Conservation (phyloP, 2,797 vertebrate genomes). For the Notolepis coatsorum region DNA sequence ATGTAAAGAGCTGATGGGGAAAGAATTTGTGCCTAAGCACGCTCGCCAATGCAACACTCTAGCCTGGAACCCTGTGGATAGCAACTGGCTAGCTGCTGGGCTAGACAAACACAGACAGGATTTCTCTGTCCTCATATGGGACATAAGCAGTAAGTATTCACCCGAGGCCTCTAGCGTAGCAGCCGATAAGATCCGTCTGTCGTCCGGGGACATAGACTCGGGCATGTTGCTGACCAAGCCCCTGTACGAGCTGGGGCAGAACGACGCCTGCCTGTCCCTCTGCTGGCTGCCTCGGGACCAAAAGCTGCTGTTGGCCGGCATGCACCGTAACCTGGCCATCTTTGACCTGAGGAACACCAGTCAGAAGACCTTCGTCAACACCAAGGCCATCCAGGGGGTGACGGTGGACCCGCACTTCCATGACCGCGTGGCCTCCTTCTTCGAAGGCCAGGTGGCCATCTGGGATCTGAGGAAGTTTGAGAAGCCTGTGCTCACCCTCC, state of each 20-base stretch:
- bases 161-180: conserved; percentile 86
- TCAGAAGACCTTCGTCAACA: conserved; percentile 98
- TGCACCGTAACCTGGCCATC: conserved; percentile 97
- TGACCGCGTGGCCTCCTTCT: conserved; percentile 96
- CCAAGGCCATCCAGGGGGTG: conserved; percentile 98
- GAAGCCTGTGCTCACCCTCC: conserved; percentile 95
- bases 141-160: conserved; percentile 94
- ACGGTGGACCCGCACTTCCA: conserved; percentile 96
- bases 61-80: conserved; percentile 96
- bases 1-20: conserved; percentile 93
- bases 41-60: conserved; percentile 97
- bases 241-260: conserved; percentile 95
- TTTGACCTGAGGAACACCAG: conserved; percentile 97
- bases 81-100: conserved; percentile 94
- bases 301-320: conserved; percentile 95
- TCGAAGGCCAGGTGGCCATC: conserved; percentile 98
- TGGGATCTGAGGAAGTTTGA: conserved; percentile 99
- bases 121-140: conserved; percentile 98
- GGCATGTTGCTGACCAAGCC: conserved; percentile 94
- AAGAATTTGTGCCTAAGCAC: conserved; percentile 98
- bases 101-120: conserved; percentile 97
- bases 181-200: conserved; percentile 91
- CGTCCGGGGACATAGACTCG: conserved; percentile 88
- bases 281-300: conserved; percentile 97
- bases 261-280: conserved; percentile 96